Evolutionary conservation across 2,797 vertebrate species (phyloP).

Genomic region (Helicolenus hilgendorfi): DNA sequence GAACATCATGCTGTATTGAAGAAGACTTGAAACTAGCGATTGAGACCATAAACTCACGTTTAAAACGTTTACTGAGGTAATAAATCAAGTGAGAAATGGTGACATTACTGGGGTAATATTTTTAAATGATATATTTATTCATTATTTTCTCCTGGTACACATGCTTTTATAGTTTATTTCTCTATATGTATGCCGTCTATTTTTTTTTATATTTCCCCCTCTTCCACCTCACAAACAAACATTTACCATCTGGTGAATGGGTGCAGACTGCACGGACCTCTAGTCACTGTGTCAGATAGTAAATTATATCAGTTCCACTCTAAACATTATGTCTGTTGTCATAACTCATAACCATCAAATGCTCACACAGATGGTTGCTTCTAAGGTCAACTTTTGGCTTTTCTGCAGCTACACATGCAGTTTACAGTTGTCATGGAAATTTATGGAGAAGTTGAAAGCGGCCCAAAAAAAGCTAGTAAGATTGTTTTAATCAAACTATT

Average conservation of each 20-base stretch:
- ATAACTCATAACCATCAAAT: not conserved
- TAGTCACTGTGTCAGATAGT: not conserved
- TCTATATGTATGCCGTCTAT: too few species aligned
- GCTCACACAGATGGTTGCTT: not conserved
- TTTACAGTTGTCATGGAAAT: not conserved
- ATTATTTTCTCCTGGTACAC: too few species aligned
- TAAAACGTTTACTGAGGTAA: too few species aligned
- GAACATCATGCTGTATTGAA: too few species aligned
- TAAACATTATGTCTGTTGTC: not conserved
- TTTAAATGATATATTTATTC: rapidly evolving
- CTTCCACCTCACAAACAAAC: too few species aligned
- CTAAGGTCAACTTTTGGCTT: not conserved
- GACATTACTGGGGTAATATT: too few species aligned
- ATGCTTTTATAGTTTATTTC: too few species aligned
- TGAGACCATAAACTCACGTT: too few species aligned
- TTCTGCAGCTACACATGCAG: not conserved
- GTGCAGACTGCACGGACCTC: rapidly evolving
- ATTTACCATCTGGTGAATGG: too few species aligned
- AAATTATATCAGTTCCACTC: not conserved
- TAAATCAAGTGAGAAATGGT: too few species aligned
- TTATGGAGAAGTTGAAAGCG: not conserved
- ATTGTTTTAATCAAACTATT: not conserved
- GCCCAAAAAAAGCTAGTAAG: rapidly evolving
- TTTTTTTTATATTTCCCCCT: rapidly evolving
- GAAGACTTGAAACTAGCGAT: too few species aligned